Evolutionary conservation across 2,797 vertebrate genomes (phyloP).

Genomic region (Capromys pilorides): DNA sequence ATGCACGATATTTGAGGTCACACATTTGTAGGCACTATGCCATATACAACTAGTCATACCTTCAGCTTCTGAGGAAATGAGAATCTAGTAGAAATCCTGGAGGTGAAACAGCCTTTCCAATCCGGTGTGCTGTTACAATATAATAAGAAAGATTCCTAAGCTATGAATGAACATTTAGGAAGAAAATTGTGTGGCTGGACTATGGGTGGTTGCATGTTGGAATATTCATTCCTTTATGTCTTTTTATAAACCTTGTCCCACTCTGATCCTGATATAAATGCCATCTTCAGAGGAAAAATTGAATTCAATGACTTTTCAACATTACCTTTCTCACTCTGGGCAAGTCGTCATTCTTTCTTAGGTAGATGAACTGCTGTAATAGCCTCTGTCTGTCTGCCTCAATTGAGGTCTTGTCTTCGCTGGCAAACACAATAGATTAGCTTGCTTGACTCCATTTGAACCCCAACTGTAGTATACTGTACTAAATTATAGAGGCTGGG

Average conservation of each 20-base stretch:
- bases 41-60: background rate
- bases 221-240: background rate
- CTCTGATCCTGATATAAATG: slow-evolving; percentile 25
- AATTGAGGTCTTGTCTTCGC: slow-evolving; percentile 36
- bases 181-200: slow-evolving; percentile 12
- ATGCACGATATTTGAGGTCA: background rate
- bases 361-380: background rate
- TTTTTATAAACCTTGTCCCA: background rate
- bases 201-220: background rate
- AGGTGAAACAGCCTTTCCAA: slow-evolving; percentile 2
- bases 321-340: background rate
- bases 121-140: background rate
- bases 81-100: slow-evolving; percentile 27
- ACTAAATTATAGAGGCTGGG: slow-evolving; percentile 24
- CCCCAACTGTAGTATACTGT: background rate
- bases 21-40: background rate
- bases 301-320: slow-evolving; percentile 22
- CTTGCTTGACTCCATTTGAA: slow-evolving; percentile 37
- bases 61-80: background rate
- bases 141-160: background rate
- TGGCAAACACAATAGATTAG: background rate
- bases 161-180: background rate
- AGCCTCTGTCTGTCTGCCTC: background rate
- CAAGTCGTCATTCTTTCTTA: slow-evolving; percentile 4
- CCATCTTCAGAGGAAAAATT: slow-evolving; percentile 19